Conservation (phyloP, 2,888 invertebrate genomes). For the Drosophila macrothrix region DNA sequence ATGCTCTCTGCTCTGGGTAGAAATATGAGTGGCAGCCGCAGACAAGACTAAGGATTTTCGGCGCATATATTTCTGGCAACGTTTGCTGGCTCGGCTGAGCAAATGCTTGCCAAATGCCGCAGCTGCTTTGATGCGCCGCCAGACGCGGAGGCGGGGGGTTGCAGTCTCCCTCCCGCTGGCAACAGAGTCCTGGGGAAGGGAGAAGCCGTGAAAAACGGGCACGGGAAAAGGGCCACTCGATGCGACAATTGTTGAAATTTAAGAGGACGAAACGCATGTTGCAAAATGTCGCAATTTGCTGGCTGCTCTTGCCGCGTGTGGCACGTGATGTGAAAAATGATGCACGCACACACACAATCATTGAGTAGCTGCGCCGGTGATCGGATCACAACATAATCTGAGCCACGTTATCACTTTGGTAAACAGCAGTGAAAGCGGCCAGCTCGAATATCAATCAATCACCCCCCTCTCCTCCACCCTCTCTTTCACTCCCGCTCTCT, state of each 20-base stretch:
- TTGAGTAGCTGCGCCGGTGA: conserved; percentile 48
- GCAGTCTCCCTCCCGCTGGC: conserved; percentile 31
- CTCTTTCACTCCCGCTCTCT: conserved; percentile 6
- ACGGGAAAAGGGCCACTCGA: conserved; percentile 27
- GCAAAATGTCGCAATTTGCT: conserved; percentile 76
- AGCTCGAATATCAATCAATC: conserved; percentile 77
- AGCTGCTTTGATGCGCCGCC: conserved; percentile 68
- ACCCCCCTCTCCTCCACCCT: conserved; percentile 15
- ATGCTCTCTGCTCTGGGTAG: conserved; percentile 7
- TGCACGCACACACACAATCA: conserved; percentile 35
- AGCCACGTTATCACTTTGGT: conserved; percentile 80
- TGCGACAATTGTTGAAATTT: conserved; percentile 75
- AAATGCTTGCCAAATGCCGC: conserved; percentile 60
- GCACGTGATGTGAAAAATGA: conserved; percentile 81
- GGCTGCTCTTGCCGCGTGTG: conserved; percentile 69
- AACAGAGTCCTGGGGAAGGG: neutral
- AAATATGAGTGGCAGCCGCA: conserved; percentile 59
- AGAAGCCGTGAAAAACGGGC: neutral
- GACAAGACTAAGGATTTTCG: conserved; percentile 52
- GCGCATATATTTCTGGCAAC: conserved; percentile 39
- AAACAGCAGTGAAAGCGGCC: conserved; percentile 53
- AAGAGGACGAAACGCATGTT: conserved; percentile 75
- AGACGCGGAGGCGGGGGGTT: conserved; percentile 9
- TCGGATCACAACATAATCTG: conserved; percentile 81
- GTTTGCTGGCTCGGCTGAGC: conserved; percentile 19